A percentile compares a stretch with the other conserved stretches of the same genome.
These are phyloP conservation scores for Lacanobia oleracea DNA, from an alignment of 2,888 invertebrate genomes.

Conservation along the genomic window DNA sequence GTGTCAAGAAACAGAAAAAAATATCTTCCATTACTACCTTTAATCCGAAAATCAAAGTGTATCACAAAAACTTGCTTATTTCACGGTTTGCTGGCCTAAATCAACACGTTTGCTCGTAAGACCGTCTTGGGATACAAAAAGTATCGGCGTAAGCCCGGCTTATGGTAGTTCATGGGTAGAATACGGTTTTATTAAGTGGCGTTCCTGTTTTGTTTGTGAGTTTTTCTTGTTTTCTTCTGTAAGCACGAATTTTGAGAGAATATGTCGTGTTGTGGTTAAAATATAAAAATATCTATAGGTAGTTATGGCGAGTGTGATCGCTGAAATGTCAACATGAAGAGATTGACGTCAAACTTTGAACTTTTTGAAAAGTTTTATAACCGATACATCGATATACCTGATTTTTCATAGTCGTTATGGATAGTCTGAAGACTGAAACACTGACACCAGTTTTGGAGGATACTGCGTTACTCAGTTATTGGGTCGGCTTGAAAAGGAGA, in stretches of 20 bases:
- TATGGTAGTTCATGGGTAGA: conserved; percentile 26
- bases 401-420: too few species aligned
- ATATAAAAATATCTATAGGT: too few species aligned
- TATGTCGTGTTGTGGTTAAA: too few species aligned
- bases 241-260: background rate
- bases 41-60: conserved; percentile 54
- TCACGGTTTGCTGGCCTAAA: conserved; percentile 66
- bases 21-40: background rate
- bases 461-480: too few species aligned
- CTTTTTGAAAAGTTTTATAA: too few species aligned
- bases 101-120: conserved; percentile 61
- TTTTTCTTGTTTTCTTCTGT: background rate
- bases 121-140: conserved; percentile 59
- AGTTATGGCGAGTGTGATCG: too few species aligned
- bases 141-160: conserved; percentile 46
- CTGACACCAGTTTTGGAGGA: too few species aligned
- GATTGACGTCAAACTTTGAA: too few species aligned
- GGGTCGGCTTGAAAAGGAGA: too few species aligned
- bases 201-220: conserved; percentile 17
- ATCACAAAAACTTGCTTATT: conserved; percentile 62
- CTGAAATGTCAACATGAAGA: too few species aligned
- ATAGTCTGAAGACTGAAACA: too few species aligned
- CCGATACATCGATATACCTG: too few species aligned
- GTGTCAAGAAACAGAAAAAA: conserved; percentile 28
- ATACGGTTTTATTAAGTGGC: conserved; percentile 15